phyloP scores from a whole-genome alignment of 2,113 vertebrate genomes.

The Psophia crepitans region DNA sequence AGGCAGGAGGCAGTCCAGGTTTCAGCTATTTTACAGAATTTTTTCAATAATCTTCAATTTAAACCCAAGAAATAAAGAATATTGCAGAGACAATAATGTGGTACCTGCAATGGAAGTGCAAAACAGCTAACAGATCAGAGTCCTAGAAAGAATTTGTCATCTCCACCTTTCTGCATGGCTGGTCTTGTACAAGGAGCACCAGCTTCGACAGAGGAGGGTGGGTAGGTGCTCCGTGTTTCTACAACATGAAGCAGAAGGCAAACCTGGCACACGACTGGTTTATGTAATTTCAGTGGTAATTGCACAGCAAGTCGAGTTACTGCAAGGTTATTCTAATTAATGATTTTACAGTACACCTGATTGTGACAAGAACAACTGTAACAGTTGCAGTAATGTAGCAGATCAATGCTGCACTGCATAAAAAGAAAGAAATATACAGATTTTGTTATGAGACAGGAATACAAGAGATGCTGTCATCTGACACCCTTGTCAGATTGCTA shows the following conservation, averaged over 20 bases:
- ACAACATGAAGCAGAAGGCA: not conserved
- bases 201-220: not conserved
- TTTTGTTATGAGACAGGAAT: not conserved
- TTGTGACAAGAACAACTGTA: not conserved
- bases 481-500: not conserved
- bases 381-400: not conserved
- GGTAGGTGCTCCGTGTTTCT: not conserved
- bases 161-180: not conserved
- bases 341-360: not conserved
- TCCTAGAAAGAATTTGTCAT: not conserved
- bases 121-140: not conserved
- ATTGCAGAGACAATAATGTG: rapidly evolving
- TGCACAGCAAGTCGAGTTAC: not conserved
- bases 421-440: rapidly evolving
- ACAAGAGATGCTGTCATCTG: not conserved
- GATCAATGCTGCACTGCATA: not conserved
- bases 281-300: not conserved
- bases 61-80: not conserved
- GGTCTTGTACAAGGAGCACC: not conserved
- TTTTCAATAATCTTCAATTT: not conserved
- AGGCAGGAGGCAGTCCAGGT: not conserved
- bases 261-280: not conserved
- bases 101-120: not conserved
- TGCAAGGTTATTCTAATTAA: not conserved
- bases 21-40: not conserved